These are phyloP conservation scores for Macquaria ambigua DNA, from an alignment of 2,113 vertebrate genomes.

Conservation along the genomic window DNA sequence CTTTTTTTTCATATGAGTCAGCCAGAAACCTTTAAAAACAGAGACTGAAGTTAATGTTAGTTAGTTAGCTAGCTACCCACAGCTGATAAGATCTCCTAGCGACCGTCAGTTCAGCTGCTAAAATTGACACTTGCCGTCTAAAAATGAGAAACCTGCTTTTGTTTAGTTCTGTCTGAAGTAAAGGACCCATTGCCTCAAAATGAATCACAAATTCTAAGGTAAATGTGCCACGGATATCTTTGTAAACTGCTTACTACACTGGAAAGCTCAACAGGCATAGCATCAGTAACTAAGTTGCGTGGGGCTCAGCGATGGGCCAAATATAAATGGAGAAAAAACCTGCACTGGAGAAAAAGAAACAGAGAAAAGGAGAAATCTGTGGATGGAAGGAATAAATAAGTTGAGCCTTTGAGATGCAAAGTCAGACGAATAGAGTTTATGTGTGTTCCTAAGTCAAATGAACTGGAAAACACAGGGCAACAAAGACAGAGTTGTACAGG, in stretches of 20 bases:
- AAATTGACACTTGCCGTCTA: background rate
- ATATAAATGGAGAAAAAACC: background rate
- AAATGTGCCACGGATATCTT: background rate
- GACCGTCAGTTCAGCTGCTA: background rate
- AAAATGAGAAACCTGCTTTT: background rate
- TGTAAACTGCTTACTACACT: background rate
- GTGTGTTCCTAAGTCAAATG: background rate
- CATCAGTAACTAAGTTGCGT: background rate
- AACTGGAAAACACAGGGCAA: conserved; percentile 18
- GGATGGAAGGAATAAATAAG: conserved; percentile 3
- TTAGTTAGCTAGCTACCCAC: background rate
- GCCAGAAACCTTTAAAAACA: too few relatives aligned
- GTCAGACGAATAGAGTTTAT: background rate
- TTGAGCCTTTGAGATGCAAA: background rate
- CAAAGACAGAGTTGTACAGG: conserved; percentile 5
- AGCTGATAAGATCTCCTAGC: background rate
- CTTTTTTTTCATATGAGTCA: too few relatives aligned
- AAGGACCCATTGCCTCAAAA: background rate
- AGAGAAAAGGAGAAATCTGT: background rate
- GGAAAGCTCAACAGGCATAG: background rate
- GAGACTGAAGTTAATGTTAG: too few relatives aligned
- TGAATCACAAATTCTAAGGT: background rate
- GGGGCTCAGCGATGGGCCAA: background rate
- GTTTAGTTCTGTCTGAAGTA: background rate
- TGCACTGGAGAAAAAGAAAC: background rate